phyloP scores from a whole-genome alignment of 2,797 vertebrate genomes.

The Hemibagrus guttatus region DNA sequence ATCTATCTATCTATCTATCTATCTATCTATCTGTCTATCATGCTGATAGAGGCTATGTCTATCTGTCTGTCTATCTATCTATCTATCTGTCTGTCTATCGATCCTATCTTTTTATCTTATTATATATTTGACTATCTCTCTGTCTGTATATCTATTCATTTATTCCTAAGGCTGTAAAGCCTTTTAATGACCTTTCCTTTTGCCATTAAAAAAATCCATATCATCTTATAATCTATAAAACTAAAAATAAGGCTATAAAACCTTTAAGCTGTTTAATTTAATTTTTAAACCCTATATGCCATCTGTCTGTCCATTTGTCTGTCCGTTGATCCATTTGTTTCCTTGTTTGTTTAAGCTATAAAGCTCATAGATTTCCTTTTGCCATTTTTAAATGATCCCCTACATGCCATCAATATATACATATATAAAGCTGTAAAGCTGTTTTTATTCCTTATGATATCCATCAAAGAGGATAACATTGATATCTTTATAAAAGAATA shows the following conservation, averaged over 20 bases:
- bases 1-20: background rate
- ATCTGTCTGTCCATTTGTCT: background rate
- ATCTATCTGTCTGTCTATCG: background rate
- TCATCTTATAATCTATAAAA: too few relatives aligned
- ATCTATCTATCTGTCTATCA: background rate
- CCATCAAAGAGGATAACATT: background rate
- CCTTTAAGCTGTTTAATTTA: too few relatives aligned
- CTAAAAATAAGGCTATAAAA: too few relatives aligned
- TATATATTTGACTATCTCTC: background rate
- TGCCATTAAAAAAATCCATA: too few relatives aligned
- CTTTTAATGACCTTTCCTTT: background rate
- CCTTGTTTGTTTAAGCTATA: background rate
- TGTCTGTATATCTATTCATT: background rate
- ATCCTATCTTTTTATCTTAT: background rate
- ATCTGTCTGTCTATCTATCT: background rate
- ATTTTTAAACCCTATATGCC: too few relatives aligned
- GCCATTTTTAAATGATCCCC: background rate
- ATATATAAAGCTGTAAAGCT: background rate
- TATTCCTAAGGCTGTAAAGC: background rate
- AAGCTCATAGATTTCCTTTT: background rate
- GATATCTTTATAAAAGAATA: too few relatives aligned
- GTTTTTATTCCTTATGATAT: background rate
- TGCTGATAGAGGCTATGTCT: background rate
- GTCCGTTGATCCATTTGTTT: background rate
- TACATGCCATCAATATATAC: background rate